A percentile compares a stretch with the other conserved stretches of the same genome.
These are phyloP conservation scores for Machimus atricapillus DNA, from an alignment of 2,888 invertebrate genomes.

Conservation along the genomic window DNA sequence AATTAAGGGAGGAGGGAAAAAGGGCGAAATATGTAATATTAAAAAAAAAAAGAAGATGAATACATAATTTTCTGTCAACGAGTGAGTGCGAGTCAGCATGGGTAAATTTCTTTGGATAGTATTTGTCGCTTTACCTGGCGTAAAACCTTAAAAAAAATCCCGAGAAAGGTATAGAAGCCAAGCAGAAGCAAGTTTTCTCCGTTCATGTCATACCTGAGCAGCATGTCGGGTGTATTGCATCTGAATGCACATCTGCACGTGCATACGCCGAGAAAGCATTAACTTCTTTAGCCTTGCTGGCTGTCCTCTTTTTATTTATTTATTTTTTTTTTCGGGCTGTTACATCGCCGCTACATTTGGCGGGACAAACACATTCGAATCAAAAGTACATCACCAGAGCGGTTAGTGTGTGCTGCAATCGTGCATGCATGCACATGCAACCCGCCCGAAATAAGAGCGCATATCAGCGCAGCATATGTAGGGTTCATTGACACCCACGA, in stretches of 20 bases:
- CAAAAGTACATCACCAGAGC: background rate
- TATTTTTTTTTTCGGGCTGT: background rate
- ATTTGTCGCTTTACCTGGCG: background rate
- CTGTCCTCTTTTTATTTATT: background rate
- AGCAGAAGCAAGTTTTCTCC: background rate
- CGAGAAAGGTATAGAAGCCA: background rate
- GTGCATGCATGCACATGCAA: background rate
- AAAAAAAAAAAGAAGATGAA: background rate
- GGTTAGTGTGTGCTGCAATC: background rate
- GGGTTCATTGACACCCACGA: slow-evolving; percentile 29
- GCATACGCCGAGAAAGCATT: background rate
- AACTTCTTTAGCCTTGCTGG: background rate
- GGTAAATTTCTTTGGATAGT: background rate
- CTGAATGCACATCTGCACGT: background rate
- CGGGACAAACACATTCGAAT: background rate
- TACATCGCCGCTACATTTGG: background rate
- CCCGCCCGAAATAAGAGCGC: background rate
- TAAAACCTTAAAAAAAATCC: background rate
- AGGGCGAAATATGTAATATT: background rate
- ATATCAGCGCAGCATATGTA: background rate
- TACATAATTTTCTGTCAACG: background rate
- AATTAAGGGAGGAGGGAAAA: background rate
- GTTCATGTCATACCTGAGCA: background rate
- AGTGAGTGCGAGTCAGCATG: background rate
- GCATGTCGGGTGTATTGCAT: background rate